Evolutionary conservation across 1,140 invertebrate genomes (phyloP).

Genomic region (Nixonia krombeini): DNA sequence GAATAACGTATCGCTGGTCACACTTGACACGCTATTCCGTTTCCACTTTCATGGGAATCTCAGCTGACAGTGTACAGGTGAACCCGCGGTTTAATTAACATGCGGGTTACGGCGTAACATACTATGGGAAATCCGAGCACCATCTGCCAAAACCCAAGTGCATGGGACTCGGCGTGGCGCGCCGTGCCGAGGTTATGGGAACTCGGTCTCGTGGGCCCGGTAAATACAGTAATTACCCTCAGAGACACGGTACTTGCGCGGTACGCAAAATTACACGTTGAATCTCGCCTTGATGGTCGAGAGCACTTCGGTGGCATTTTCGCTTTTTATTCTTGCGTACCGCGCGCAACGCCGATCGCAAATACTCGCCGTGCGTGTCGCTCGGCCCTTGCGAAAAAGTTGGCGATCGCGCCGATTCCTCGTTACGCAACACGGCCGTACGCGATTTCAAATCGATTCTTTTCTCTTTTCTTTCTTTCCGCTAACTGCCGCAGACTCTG

Average conservation of each 20-base stretch:
- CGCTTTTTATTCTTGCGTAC: constrained; percentile 27
- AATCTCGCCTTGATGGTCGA: constrained; percentile 41
- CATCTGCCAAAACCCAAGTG: constrained; percentile 60
- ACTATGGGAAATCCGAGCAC: constrained; percentile 62
- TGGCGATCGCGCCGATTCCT: not conserved
- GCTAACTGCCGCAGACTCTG: too few relatives aligned
- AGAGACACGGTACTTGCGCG: constrained; percentile 62
- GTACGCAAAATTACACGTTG: constrained; percentile 54
- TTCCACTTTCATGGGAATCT: constrained; percentile 56
- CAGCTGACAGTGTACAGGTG: constrained; percentile 48
- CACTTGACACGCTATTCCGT: constrained; percentile 21
- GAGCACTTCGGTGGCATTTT: constrained; percentile 39
- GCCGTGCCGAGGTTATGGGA: constrained; percentile 63
- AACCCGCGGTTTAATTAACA: constrained; percentile 49
- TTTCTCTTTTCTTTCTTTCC: too few relatives aligned
- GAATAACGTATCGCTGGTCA: not conserved
- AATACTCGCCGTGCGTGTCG: constrained; percentile 5
- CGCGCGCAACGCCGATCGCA: not conserved
- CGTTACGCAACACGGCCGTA: not conserved
- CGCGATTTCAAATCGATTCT: not conserved
- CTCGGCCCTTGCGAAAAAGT: not conserved
- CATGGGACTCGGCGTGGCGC: constrained; percentile 24
- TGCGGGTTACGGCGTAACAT: constrained; percentile 29
- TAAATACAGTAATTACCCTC: constrained; percentile 66
- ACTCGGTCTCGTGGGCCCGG: constrained; percentile 60